Evolutionary conservation across 2,113 vertebrate species (phyloP).

Genomic region (Calidris pygmaea): DNA sequence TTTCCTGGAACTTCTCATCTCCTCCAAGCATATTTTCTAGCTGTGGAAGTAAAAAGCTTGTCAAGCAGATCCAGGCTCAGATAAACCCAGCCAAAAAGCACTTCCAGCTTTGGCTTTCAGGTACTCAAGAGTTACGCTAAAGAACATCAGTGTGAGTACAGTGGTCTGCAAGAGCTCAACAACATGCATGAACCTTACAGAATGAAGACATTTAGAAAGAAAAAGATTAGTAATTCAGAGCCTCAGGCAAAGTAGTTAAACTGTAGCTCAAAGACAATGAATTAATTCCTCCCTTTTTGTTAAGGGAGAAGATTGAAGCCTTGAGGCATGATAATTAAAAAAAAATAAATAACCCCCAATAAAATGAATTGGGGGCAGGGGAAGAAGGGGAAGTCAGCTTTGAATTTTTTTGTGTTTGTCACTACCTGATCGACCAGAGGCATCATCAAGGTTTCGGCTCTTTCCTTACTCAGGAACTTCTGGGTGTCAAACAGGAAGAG

Average conservation of each 20-base stretch:
- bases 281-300: not conserved
- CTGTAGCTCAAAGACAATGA: not conserved
- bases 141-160: not conserved
- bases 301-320: not conserved
- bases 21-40: conserved; percentile 89
- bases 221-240: not conserved
- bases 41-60: conserved; percentile 65
- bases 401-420: not conserved
- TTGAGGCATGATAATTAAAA: not conserved
- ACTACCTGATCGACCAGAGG: conserved; percentile 93
- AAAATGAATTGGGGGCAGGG: not conserved
- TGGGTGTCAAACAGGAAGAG: conserved; percentile 93
- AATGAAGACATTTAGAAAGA: not conserved
- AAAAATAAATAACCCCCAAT: not conserved
- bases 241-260: not conserved
- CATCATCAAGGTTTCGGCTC: conserved; percentile 85
- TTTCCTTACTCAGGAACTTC: conserved; percentile 89
- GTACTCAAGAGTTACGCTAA: not conserved
- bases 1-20: conserved; percentile 80
- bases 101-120: not conserved
- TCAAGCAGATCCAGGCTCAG: not conserved
- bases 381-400: too few relatives aligned
- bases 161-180: not conserved
- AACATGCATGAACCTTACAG: not conserved
- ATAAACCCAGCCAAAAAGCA: not conserved